Conservation (phyloP, 2,888 invertebrate genomes). For the Tetragonula carbonaria region DNA sequence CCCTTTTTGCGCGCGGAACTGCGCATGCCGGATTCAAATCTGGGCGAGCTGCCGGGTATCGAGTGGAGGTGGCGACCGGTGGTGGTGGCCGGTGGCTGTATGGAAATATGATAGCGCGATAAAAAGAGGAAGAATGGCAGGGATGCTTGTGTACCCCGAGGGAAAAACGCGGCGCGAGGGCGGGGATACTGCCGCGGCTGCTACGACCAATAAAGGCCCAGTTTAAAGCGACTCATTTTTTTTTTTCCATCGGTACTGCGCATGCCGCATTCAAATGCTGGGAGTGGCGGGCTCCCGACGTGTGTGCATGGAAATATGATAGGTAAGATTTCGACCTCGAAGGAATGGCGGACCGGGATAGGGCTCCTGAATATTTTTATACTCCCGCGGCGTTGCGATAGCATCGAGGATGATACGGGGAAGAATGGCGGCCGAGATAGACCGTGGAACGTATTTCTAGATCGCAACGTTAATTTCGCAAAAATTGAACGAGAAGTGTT, state of each 20-base stretch:
- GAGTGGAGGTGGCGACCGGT: slow-evolving; percentile 62
- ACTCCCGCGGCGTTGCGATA: slow-evolving; percentile 58
- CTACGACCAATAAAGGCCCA: slow-evolving; percentile 71
- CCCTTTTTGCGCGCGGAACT: slow-evolving; percentile 76
- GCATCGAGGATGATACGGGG: slow-evolving; percentile 37
- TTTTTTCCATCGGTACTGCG: slow-evolving; percentile 75
- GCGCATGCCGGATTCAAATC: slow-evolving; percentile 82
- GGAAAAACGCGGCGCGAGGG: slow-evolving; percentile 53
- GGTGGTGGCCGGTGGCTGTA: slow-evolving; percentile 72
- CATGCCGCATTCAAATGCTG: slow-evolving; percentile 82
- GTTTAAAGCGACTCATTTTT: slow-evolving; percentile 68
- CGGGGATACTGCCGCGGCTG: slow-evolving; percentile 63
- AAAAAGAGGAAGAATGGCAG: slow-evolving; percentile 75
- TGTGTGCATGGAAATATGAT: slow-evolving; percentile 78
- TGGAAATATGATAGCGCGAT: slow-evolving; percentile 81
- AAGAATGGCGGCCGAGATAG: slow-evolving; percentile 65
- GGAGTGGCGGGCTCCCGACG: slow-evolving; percentile 67
- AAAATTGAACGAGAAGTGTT: neutral
- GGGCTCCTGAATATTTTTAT: slow-evolving; percentile 29
- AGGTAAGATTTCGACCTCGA: slow-evolving; percentile 60
- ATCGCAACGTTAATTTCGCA: neutral
- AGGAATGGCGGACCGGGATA: slow-evolving; percentile 66
- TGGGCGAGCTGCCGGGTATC: slow-evolving; percentile 64
- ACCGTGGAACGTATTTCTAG: neutral
- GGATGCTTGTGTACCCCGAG: slow-evolving; percentile 62